Evolutionary conservation across 1,140 invertebrate genomes (phyloP), one percentile per base, ranked within the genome.

Genomic region (Euura saliciscinereae): DNA sequence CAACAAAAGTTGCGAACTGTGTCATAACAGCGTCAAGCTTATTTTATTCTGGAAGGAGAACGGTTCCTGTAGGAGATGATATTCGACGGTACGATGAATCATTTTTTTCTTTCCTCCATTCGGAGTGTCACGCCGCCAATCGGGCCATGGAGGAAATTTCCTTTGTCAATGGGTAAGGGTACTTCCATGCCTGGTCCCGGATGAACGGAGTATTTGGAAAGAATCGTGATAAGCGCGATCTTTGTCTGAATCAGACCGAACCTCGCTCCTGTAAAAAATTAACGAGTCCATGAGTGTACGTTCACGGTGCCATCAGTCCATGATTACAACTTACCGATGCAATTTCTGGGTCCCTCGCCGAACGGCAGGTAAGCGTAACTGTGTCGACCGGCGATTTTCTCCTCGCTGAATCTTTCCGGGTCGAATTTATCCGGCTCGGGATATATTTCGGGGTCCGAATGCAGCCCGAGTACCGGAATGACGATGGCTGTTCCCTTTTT

Each of bases 401-500:
- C 66, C 65, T 87, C 81, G n/a, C 83, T 78, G 78, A 94, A 94
- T 72, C 92, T 82, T 69, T 92, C 90, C 0, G 93, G 93, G 83
- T 92, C 86, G 76, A 93, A 95, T n/a, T 79, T 83, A 6, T 91
- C 86, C 4, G 93, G 93, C 72, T 94, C 84, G 4, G 89, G 86
- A 80, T 88, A 94, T 70, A 89, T 85, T 13, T 88, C 82, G 2
- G 89, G 87, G 85, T 94, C 90, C 44, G 88, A 83, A 76, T 94
- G 93, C 11, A 94, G 85, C 45, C 88, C 88, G 59, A 89, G 87
- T 0, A 85, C 78, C n/a, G 89, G 89, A 70, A 91, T 87, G 6
- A 87, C 71, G 10, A 91, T 69, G 67, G 82, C 80, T 43, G 86
- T 88, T 4, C 89, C 90, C 66, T 86, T 83, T 43, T 84, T 76